Evolutionary conservation across 2,797 vertebrate species (phyloP).

Genomic region (Sebastes minor): DNA sequence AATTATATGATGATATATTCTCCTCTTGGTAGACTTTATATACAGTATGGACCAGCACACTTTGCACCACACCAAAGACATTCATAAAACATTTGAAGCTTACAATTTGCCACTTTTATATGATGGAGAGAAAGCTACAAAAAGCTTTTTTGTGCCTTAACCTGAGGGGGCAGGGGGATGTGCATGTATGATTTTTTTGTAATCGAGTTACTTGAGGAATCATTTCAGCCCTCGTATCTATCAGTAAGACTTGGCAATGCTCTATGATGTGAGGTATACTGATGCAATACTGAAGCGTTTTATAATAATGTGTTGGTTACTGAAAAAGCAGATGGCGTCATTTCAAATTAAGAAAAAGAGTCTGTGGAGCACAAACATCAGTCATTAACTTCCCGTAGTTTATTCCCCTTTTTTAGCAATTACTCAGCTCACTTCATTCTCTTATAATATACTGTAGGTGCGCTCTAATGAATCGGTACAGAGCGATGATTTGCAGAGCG

Average conservation of each 20-base stretch:
- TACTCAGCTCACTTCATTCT: not conserved
- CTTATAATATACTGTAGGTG: conserved; percentile 80
- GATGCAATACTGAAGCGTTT: not conserved
- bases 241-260: not conserved
- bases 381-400: not conserved
- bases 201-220: too few species aligned
- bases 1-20: not conserved
- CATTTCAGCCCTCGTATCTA: not conserved
- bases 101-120: not conserved
- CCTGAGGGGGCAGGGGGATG: too few species aligned
- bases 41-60: too few species aligned
- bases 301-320: not conserved
- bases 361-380: not conserved
- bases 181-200: too few species aligned
- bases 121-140: too few species aligned
- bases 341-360: not conserved
- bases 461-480: conserved; percentile 86
- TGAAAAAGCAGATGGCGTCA: not conserved
- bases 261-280: not conserved
- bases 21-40: not conserved
- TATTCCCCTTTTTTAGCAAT: not conserved
- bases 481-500: conserved; percentile 77
- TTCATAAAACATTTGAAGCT: not conserved
- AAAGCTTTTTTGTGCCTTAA: not conserved
- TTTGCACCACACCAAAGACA: not conserved